Base-by-base conservation (phyloP, 2,888 invertebrate genomes). In the Andricus quercusramuli region DNA sequence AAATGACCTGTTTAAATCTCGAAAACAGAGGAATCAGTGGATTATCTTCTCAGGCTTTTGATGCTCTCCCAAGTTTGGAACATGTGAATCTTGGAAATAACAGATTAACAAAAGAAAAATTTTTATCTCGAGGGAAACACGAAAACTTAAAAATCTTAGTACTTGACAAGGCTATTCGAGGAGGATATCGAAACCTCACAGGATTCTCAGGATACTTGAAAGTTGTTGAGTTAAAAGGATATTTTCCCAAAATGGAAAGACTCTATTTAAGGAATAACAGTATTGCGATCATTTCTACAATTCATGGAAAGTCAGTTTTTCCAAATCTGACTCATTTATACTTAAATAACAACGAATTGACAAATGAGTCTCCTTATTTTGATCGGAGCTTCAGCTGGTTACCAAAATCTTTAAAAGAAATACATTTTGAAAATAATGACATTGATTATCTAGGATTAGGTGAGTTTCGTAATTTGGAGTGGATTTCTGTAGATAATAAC, bases 181-280 rank as follows among this genome's bases (percentile, higher is more conserved):
- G 74, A 13, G 74, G 74, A 11, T 74, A 74, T 37, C 74, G 51
- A 56, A 74, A 74, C n/a, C 74, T 56, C 25, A 74, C 74, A 13
- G 47, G 74, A 37, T 74, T 56, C 20, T 29, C 25, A 25, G 51
- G 51, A 29, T 74, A 74, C n/a, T 29, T 74, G 2, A 74, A 74
- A 74, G 51, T 74, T 56, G 4, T 74, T 17, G 13, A 74, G n/a
- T 6, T 74, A 5, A 37, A 56, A 11, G 74, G 74, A 13, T n/a
- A 56, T 56, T 74, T 74, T 74, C 74, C 74, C 2, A 74, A 74
- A n/a, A n/a, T 74, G 56, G 74, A 74, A 37, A 74, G 32, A 74
- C 51, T 74, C 2, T 74, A n/a, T 32, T 32, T 74, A 2, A 56
- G 74, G n/a, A 74, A 74, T 37, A 74, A 74, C 29, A 74, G 74